phyloP scores from a whole-genome alignment of 2,888 invertebrate genomes.

The Sthenelais limicola region DNA sequence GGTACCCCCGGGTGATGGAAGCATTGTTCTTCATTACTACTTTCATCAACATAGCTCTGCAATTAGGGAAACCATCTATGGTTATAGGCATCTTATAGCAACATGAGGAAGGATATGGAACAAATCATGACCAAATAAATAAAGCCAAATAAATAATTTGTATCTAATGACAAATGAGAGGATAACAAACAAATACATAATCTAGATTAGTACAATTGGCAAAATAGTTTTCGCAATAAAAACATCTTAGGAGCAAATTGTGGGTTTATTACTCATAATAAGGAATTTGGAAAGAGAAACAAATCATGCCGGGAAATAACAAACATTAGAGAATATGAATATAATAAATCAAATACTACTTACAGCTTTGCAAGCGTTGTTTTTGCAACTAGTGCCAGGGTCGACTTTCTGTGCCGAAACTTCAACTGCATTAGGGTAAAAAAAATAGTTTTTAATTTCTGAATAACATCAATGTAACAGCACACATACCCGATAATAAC shows the following conservation, averaged over 20 bases:
- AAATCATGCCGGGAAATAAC: too few species aligned
- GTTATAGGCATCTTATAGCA: background rate
- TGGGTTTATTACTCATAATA: too few species aligned
- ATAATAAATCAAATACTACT: slow-evolving; percentile 49
- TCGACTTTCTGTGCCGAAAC: background rate
- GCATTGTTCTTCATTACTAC: slow-evolving; percentile 75
- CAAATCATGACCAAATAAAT: background rate
- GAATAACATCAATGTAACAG: too few species aligned
- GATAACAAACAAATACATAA: background rate
- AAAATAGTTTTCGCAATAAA: background rate
- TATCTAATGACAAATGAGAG: background rate
- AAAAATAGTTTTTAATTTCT: too few species aligned
- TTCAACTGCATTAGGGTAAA: too few species aligned
- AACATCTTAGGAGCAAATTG: too few species aligned
- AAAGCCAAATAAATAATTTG: background rate
- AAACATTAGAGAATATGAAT: too few species aligned
- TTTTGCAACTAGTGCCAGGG: slow-evolving; percentile 86
- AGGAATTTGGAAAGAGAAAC: too few species aligned
- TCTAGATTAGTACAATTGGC: background rate
- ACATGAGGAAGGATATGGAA: background rate
- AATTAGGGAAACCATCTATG: slow-evolving; percentile 4
- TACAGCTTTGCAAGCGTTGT: slow-evolving; percentile 82
- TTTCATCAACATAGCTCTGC: slow-evolving; percentile 20
- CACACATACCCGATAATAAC: too few species aligned
- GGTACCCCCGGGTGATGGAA: slow-evolving; percentile 89